A percentile compares a stretch with the other conserved stretches of the same genome.
Conservation (phyloP, 2,888 invertebrate species). For the Epistrophe eligans region DNA sequence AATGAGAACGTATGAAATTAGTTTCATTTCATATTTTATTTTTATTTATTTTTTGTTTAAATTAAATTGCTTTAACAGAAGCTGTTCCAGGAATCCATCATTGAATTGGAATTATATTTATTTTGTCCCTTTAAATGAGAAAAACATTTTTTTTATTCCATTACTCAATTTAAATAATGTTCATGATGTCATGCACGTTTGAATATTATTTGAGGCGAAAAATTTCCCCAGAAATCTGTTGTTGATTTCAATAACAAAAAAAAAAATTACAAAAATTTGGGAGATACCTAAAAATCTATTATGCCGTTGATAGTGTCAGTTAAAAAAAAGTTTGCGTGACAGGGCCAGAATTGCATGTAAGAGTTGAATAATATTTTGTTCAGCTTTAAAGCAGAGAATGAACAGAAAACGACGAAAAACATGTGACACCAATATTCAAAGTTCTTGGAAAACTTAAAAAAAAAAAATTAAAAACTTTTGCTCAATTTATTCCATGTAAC, state of each 20-base stretch:
- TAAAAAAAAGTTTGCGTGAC: conserved; percentile 27
- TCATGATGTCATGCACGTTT: conserved; percentile 5
- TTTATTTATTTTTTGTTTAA: not conserved
- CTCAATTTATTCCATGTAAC: not conserved
- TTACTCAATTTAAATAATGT: not conserved
- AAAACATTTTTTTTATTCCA: not conserved
- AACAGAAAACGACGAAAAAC: not conserved
- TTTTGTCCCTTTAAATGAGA: not conserved
- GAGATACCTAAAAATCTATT: not conserved
- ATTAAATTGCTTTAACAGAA: not conserved
- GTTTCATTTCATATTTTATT: not conserved
- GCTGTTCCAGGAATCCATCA: not conserved
- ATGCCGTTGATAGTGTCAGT: conserved; percentile 17
- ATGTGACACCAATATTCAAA: conserved; percentile 22
- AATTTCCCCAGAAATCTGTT: conserved; percentile 4
- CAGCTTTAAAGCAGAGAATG: not conserved
- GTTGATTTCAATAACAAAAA: conserved; percentile 11
- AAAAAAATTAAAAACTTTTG: not conserved
- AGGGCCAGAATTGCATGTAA: conserved; percentile 15
- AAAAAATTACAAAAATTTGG: not conserved
- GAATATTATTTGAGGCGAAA: conserved; percentile 11
- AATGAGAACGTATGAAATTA: not conserved
- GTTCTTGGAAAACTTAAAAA: not conserved
- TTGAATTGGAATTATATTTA: not conserved
- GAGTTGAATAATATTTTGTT: conserved; percentile 14